Conservation (phyloP, 2,797 vertebrate genomes). For the Lemur catta region DNA sequence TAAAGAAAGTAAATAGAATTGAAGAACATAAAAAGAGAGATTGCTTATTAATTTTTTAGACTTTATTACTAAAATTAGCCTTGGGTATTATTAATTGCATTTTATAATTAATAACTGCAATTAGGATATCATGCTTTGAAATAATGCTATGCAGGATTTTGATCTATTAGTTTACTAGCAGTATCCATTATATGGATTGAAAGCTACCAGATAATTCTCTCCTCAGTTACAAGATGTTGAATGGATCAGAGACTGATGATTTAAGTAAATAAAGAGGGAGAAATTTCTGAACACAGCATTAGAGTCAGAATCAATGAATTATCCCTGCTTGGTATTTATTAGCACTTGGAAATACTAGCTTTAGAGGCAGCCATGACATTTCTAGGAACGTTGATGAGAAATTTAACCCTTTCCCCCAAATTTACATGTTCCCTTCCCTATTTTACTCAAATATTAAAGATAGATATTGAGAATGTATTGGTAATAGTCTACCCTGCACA, state of each 20-base stretch:
- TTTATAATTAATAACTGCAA: slow-evolving; percentile 33
- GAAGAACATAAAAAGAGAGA: background rate
- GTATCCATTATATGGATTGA: slow-evolving; percentile 52
- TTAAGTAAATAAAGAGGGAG: slow-evolving; percentile 67
- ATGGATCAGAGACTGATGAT: slow-evolving; percentile 53
- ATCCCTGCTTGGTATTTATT: slow-evolving; percentile 34
- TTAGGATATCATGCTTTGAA: slow-evolving; percentile 24
- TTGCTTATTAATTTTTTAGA: background rate
- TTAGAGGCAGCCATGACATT: slow-evolving; percentile 22
- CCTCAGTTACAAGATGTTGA: slow-evolving; percentile 39
- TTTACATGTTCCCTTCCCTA: background rate
- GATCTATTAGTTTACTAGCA: background rate
- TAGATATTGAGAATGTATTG: background rate
- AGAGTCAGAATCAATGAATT: slow-evolving; percentile 61
- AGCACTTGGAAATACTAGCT: slow-evolving; percentile 26
- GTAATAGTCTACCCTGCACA: background rate
- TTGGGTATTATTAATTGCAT: slow-evolving; percentile 30
- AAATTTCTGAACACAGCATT: slow-evolving; percentile 45
- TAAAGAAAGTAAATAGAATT: slow-evolving; percentile 17
- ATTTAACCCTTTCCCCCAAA: background rate
- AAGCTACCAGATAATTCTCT: slow-evolving; percentile 44
- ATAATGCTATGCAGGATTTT: slow-evolving; percentile 12
- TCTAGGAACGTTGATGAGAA: slow-evolving; percentile 29
- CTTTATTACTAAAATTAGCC: slow-evolving; percentile 29
- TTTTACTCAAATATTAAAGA: background rate